Evolutionary conservation across 1,140 invertebrate species (phyloP).

Genomic region (Megathymus violae): DNA sequence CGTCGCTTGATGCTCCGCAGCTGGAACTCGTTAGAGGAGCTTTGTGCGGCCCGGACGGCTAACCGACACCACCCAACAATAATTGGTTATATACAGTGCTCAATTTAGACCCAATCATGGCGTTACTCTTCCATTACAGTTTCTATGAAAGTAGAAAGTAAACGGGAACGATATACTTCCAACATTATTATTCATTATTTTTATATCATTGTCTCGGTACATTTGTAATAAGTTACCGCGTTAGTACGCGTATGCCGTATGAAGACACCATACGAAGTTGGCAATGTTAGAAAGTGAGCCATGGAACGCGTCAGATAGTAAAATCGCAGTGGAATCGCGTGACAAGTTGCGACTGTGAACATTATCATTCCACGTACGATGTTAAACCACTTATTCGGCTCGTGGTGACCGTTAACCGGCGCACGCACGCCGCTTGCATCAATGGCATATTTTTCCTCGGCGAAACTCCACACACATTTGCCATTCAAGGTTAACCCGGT

Average conservation of each 20-base stretch:
- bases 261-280: conserved; percentile 56
- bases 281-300: conserved; percentile 74
- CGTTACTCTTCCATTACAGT: conserved; percentile 16
- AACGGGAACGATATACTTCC: no score
- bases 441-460: conserved; percentile 81
- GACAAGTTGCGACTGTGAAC: conserved; percentile 64
- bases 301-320: conserved; percentile 54
- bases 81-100: conserved; percentile 47
- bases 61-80: conserved; percentile 46
- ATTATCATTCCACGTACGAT: conserved; percentile 79
- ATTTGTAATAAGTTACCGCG: conserved; percentile 18
- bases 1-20: conserved; percentile 42
- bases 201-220: not conserved
- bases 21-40: conserved; percentile 59
- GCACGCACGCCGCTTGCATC: conserved; percentile 78
- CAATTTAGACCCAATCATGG: conserved; percentile 33
- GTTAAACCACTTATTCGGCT: conserved; percentile 79
- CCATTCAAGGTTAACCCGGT: conserved; percentile 82
- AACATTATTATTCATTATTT: no score
- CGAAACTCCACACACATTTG: conserved; percentile 78
- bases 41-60: conserved; percentile 48
- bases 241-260: no score
- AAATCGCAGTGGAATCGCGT: conserved; percentile 65
- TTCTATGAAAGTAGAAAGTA: conserved; percentile 16
- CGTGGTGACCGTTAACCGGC: conserved; percentile 73